Evolutionary conservation across 2,797 vertebrate species (phyloP), one percentile per base, ranked within the genome.

Genomic region (Podargus strigoides): DNA sequence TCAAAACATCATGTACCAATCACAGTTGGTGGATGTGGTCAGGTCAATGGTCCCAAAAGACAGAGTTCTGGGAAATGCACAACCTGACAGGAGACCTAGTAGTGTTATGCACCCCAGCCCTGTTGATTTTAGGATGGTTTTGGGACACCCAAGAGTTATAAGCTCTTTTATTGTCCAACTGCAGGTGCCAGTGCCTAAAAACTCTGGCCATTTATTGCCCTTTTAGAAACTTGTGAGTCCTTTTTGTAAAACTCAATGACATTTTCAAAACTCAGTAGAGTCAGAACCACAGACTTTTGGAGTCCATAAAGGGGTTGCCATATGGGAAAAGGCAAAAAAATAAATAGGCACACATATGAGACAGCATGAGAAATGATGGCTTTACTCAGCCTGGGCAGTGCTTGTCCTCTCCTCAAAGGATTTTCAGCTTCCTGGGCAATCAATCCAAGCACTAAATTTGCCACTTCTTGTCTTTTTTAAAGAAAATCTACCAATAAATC

Each of bases 401-500:
- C 91, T 88, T 86, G 85, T 87, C 91, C 83, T 82, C 83, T 91
- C 63, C 80, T 82, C 3, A 0, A 95, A 95, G 93, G 87, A 87
- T 94, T 95, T 95, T 86, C 46, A 91, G 89, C 83, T 95, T 96
- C 87, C 85, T 42, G 59, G 74, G 74, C 94, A 93, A 94, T 96
- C 93, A 96, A 94, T 97, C 80, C 93, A 93, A 90, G 83, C 87
- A 82, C 83, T 95, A 95, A 95, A 96, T 94, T 94, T 88, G 70
- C 80, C 0, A 0, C 70, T 59, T 91, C 87, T 92, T 93, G 78
- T 68, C 87, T 92, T 89, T 89, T 80, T 91, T 93, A 89, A 86
- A 90, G 89, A 91, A 96, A 96, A 95, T 94, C 91, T 93, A 91
- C 74, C 83, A 60, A 77, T 94, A 95, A 95, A 96, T 94, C 93